Percentiles rank a stretch among this genome's conserved stretches.
These are phyloP conservation scores for Rachycentron canadum DNA, from an alignment of 2,797 vertebrate species.

Conservation along the genomic window DNA sequence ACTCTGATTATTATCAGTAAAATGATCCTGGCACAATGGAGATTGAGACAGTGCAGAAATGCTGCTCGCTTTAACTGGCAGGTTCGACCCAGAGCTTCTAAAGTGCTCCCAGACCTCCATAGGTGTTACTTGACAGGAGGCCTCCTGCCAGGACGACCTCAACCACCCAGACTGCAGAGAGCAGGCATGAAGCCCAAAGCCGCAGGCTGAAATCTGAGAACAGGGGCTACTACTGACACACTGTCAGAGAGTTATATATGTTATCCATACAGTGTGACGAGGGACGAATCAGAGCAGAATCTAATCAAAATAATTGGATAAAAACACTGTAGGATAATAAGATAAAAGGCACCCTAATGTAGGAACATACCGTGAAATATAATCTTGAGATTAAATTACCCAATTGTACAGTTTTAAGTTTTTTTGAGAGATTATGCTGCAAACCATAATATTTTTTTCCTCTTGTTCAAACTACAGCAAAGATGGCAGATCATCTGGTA, in stretches of 20 bases:
- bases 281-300: constrained; percentile 14
- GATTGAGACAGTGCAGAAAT: constrained; percentile 27
- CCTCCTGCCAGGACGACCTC: constrained; percentile 70
- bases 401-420: no score
- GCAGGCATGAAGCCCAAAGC: constrained; percentile 42
- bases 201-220: constrained; percentile 55
- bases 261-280: constrained; percentile 50
- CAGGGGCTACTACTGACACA: constrained; percentile 43
- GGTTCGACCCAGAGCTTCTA: constrained; percentile 8
- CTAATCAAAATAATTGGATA: background rate
- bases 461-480: background rate
- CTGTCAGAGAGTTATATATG: constrained; percentile 34
- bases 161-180: constrained; percentile 62
- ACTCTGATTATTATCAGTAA: constrained; percentile 62
- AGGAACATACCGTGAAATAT: background rate
- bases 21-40: constrained; percentile 27
- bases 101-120: constrained; percentile 63
- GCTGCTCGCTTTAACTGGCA: constrained; percentile 24
- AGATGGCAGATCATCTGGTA: background rate
- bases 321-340: background rate
- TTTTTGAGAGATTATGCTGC: background rate
- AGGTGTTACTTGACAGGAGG: constrained; percentile 71
- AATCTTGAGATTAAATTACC: background rate
- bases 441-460: background rate
- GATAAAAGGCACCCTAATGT: background rate